Evolutionary conservation across 2,113 vertebrate species (phyloP).

Genomic region (Fregata magnificens): DNA sequence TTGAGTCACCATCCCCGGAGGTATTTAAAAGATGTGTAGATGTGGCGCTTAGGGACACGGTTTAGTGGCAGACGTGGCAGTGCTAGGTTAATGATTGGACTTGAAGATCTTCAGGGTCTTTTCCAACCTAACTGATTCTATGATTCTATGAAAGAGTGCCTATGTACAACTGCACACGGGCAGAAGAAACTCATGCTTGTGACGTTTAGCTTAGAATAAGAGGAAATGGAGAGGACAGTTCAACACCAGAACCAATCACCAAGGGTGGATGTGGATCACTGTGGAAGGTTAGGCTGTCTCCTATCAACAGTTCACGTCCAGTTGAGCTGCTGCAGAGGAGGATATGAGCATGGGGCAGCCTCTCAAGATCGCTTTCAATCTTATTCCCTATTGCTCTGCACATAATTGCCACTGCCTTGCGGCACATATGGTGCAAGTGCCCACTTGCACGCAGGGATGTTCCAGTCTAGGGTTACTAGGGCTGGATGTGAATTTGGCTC

Average conservation of each 20-base stretch:
- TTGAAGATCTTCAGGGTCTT: neutral
- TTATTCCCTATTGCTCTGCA: neutral
- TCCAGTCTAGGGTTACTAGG: neutral
- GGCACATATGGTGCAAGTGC: neutral
- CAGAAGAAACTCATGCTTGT: neutral
- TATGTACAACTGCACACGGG: neutral
- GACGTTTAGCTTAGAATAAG: neutral
- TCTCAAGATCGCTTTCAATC: neutral
- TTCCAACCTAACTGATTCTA: neutral
- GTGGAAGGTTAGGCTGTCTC: neutral
- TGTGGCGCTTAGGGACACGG: neutral
- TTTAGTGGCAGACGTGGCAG: neutral
- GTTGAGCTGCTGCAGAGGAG: neutral
- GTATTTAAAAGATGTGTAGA: neutral
- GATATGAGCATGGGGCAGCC: neutral
- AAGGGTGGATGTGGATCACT: neutral
- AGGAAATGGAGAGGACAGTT: neutral
- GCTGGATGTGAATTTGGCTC: neutral
- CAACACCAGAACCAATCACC: neutral
- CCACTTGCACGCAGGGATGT: neutral
- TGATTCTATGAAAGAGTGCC: neutral
- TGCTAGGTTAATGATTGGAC: neutral
- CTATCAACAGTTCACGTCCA: fast-evolving
- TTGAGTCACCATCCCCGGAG: neutral
- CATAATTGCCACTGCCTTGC: neutral